Conservation (phyloP, 37 sponge, comb jelly and placozoan genomes). For the Oopsacas minuta region DNA sequence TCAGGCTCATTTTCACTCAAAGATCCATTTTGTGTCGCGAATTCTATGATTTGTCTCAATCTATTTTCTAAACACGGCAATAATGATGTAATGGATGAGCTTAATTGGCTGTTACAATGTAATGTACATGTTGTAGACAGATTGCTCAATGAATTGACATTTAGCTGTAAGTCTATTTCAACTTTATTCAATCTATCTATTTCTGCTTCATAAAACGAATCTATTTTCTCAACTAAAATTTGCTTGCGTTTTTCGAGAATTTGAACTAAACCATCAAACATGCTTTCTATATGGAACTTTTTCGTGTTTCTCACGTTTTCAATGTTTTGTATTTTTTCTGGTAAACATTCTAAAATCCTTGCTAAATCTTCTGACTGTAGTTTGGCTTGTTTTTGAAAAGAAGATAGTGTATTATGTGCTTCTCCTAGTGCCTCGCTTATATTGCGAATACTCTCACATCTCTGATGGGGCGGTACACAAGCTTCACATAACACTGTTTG, state of each 20-base stretch:
- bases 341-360: neutral
- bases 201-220: neutral
- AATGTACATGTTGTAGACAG: neutral
- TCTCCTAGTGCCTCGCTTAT: neutral
- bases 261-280: neutral
- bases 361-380: neutral
- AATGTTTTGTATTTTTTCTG: neutral
- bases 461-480: neutral
- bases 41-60: neutral
- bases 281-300: neutral
- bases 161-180: neutral
- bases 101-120: neutral
- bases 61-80: neutral
- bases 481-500: neutral
- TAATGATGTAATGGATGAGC: neutral
- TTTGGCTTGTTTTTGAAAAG: neutral
- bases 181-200: neutral
- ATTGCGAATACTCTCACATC: neutral
- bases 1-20: neutral
- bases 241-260: neutral
- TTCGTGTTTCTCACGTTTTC: neutral
- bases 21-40: neutral
- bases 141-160: neutral
- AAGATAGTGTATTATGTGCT: neutral
- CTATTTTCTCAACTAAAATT: neutral